Percentiles rank a stretch among this genome's conserved stretches.
phyloP scores from a whole-genome alignment of 1,140 invertebrate species.

The Diploscapter pachys region DNA sequence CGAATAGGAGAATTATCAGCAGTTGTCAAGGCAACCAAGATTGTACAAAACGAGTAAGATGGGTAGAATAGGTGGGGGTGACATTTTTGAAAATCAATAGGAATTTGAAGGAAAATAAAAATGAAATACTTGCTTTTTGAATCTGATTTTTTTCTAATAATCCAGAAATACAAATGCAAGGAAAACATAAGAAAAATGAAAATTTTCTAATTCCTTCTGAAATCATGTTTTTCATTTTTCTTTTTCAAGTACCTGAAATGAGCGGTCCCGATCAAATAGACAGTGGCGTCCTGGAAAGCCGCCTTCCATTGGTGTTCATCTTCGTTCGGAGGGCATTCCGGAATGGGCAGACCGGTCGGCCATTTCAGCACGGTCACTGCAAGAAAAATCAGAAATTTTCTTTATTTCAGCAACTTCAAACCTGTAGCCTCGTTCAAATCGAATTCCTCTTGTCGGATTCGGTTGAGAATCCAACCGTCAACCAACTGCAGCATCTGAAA shows the following conservation, averaged over 20 bases:
- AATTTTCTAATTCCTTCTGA: background rate
- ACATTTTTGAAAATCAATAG: no score
- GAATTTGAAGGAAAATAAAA: background rate
- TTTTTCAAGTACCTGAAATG: conserved; percentile 69
- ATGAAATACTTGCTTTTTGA: no score
- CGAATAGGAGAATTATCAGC: no score
- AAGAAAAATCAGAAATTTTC: background rate
- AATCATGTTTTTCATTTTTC: no score
- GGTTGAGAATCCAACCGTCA: conserved; percentile 10
- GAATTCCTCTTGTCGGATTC: conserved; percentile 5
- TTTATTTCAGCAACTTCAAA: background rate
- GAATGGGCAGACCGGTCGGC: conserved; percentile 8
- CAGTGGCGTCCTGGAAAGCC: conserved; percentile 9
- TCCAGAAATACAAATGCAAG: no score
- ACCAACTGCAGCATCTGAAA: background rate
- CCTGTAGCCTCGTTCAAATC: conserved; percentile 25
- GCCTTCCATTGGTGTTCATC: conserved; percentile 24
- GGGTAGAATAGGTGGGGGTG: no score
- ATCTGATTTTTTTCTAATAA: no score
- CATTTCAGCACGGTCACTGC: conserved; percentile 23
- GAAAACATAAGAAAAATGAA: background rate
- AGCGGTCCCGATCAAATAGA: conserved; percentile 88
- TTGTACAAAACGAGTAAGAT: no score
- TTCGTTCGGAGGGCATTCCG: background rate
- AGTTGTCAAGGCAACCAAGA: no score